phyloP scores from a whole-genome alignment of 2,888 invertebrate genomes.

The Prenolepis imparis region DNA sequence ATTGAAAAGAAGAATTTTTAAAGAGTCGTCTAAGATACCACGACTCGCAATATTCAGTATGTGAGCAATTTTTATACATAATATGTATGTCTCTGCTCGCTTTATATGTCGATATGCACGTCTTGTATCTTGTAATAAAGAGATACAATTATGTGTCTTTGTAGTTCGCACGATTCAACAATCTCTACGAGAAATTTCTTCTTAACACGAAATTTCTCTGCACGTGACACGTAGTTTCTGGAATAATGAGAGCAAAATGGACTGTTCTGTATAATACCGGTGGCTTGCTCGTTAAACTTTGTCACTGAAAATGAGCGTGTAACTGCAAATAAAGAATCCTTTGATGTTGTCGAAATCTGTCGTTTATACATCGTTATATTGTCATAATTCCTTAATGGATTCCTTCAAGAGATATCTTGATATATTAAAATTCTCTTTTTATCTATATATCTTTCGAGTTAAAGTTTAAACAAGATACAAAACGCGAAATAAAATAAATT shows the following conservation, averaged over 20 bases:
- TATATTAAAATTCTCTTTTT: background rate
- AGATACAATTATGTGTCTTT: conserved; percentile 24
- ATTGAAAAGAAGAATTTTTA: background rate
- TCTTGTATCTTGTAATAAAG: background rate
- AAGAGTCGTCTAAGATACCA: background rate
- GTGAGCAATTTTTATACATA: background rate
- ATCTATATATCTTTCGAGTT: background rate
- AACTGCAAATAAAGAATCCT: background rate
- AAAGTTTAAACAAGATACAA: background rate
- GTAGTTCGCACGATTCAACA: background rate
- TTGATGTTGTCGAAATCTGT: conserved; percentile 18
- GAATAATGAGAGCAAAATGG: background rate
- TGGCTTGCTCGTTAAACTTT: conserved; percentile 3
- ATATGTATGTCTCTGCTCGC: background rate
- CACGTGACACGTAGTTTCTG: background rate
- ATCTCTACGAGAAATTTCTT: conserved; percentile 21
- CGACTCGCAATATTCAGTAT: background rate
- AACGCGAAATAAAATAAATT: background rate
- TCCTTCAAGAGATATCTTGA: background rate
- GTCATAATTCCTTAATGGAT: background rate
- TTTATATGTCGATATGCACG: conserved; percentile 2
- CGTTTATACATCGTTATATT: background rate
- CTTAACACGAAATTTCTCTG: background rate
- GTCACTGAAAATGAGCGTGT: background rate
- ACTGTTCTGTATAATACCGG: background rate